Percentiles rank a stretch among this genome's conserved stretches.
These are phyloP conservation scores for Drosophila greeni DNA, from an alignment of 2,888 invertebrate species.

Conservation along the genomic window DNA sequence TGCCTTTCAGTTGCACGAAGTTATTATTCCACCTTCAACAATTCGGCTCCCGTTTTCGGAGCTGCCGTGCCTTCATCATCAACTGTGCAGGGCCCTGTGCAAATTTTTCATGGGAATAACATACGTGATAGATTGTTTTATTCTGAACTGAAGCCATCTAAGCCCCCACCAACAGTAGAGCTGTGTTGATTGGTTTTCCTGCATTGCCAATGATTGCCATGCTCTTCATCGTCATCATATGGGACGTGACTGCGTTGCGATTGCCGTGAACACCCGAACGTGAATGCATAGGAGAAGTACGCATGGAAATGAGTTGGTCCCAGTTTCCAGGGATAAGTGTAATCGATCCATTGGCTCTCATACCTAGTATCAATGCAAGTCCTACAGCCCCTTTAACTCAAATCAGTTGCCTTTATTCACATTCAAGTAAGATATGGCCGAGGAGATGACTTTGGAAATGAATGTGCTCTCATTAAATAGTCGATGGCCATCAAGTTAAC, in stretches of 20 bases:
- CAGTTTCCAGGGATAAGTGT: not conserved
- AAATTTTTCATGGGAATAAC: slow-evolving; percentile 77
- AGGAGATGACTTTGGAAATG: slow-evolving; percentile 2
- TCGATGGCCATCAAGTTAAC: slow-evolving; percentile 25
- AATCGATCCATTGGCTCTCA: not conserved
- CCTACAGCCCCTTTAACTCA: not conserved
- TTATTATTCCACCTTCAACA: slow-evolving; percentile 73
- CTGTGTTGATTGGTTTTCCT: slow-evolving; percentile 59
- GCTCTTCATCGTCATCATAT: slow-evolving; percentile 66
- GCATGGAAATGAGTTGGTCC: slow-evolving; percentile 37
- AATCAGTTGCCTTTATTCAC: not conserved
- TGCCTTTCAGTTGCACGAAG: slow-evolving; percentile 54
- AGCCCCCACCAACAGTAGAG: slow-evolving; percentile 20
- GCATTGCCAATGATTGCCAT: slow-evolving; percentile 46
- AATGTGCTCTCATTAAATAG: slow-evolving; percentile 38
- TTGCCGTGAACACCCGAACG: slow-evolving; percentile 26
- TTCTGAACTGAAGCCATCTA: slow-evolving; percentile 28
- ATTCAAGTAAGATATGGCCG: not conserved
- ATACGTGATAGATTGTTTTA: slow-evolving; percentile 74
- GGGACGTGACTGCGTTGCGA: slow-evolving; percentile 72
- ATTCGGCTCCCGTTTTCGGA: slow-evolving; percentile 68
- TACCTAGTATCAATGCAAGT: slow-evolving; percentile 1
- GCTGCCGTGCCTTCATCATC: slow-evolving; percentile 14
- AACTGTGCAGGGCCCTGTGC: slow-evolving; percentile 12
- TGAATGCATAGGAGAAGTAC: slow-evolving; percentile 13